Evolutionary conservation across 1,140 invertebrate species (phyloP).

Genomic region (Antheraea mylitta): DNA sequence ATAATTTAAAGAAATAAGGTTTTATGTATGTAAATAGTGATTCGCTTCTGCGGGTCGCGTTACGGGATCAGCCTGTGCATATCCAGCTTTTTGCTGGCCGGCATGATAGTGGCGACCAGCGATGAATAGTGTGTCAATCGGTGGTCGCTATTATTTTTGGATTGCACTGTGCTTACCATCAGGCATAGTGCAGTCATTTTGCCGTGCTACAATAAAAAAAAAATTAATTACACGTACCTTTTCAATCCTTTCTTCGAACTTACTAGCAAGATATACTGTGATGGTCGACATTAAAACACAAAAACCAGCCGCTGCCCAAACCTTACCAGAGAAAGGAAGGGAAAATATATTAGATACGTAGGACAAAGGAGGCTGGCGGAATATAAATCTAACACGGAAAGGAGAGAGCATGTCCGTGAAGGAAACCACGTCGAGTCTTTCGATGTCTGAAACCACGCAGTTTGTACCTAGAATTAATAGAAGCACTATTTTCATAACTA

Average conservation of each 20-base stretch:
- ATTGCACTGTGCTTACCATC: too few relatives aligned
- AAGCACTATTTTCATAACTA: too few relatives aligned
- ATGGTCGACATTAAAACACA: conserved; percentile 42
- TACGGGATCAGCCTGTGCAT: too few relatives aligned
- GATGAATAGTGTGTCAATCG: too few relatives aligned
- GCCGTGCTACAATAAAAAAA: too few relatives aligned
- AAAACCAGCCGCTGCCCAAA: conserved; percentile 78
- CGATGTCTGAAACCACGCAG: conserved; percentile 32
- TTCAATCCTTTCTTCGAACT: conserved; percentile 32
- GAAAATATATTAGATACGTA: conserved; percentile 81
- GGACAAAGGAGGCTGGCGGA: conserved; percentile 81
- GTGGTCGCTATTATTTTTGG: too few relatives aligned
- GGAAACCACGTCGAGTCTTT: conserved; percentile 38
- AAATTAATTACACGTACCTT: conserved; percentile 20
- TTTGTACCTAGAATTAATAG: conserved; percentile 42
- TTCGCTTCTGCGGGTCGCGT: too few relatives aligned
- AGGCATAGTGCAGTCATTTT: too few relatives aligned
- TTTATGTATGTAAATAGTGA: too few relatives aligned
- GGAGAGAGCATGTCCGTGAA: conserved; percentile 49
- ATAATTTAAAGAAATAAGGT: too few relatives aligned
- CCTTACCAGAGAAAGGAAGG: conserved; percentile 79
- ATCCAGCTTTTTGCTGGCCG: too few relatives aligned
- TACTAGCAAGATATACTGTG: conserved; percentile 28
- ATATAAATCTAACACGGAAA: conserved; percentile 75
- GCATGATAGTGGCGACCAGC: too few relatives aligned